Conservation (phyloP, 2,797 vertebrate species). For the Lithobates sylvaticus region DNA sequence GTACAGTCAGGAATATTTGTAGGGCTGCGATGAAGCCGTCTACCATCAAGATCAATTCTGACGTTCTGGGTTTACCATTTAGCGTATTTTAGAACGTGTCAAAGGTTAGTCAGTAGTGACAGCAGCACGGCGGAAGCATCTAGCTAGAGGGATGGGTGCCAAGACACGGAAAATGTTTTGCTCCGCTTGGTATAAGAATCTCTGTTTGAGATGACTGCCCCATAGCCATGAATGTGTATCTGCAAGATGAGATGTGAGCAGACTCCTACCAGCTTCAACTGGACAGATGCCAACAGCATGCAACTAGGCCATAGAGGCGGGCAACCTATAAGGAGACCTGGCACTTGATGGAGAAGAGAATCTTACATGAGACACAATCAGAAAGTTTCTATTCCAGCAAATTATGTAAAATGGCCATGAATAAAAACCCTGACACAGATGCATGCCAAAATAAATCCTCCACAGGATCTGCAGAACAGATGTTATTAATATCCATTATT, state of each 20-base stretch:
- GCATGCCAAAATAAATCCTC: not conserved
- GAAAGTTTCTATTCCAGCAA: not conserved
- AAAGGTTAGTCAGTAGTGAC: not conserved
- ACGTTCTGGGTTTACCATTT: not conserved
- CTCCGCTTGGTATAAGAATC: not conserved
- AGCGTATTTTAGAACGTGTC: slow-evolving; percentile 23
- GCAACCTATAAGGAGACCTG: not conserved
- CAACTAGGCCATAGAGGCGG: not conserved
- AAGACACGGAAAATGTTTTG: slow-evolving; percentile 10
- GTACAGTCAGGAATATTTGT: not conserved
- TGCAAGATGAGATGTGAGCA: slow-evolving; percentile 33
- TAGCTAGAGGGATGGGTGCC: slow-evolving; percentile 32
- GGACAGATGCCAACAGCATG: slow-evolving; percentile 40
- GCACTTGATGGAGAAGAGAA: not conserved
- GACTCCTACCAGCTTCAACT: slow-evolving; percentile 38
- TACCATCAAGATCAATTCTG: not conserved
- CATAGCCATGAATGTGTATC: slow-evolving; percentile 10
- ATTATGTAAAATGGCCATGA: not conserved
- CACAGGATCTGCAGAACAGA: not conserved
- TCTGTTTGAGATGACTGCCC: not conserved
- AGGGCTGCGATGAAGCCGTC: not conserved
- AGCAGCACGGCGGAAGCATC: slow-evolving; percentile 6
- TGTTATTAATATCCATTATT: not conserved
- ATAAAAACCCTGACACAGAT: not conserved
- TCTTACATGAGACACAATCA: not conserved